Conservation (phyloP, 2,888 invertebrate species). For the Stramonita haemastoma region DNA sequence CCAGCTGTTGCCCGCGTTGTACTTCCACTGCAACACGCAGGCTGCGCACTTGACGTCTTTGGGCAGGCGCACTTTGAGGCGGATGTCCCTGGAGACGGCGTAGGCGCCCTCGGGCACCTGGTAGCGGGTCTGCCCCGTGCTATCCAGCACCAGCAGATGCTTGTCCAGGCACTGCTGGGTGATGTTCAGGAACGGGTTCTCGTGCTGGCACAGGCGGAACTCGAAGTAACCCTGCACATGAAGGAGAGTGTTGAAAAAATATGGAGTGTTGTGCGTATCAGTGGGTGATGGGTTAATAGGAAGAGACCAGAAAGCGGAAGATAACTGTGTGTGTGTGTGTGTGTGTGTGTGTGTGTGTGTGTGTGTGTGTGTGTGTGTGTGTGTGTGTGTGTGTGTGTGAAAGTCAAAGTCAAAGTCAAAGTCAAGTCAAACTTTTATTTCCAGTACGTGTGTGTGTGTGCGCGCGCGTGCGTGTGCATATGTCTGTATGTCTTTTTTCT, state of each 20-base stretch:
- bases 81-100: slow-evolving; percentile 51
- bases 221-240: slow-evolving; percentile 67
- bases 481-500: too few species aligned
- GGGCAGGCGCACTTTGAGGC: slow-evolving; percentile 60
- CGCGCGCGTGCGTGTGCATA: neutral
- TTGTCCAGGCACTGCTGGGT: slow-evolving; percentile 71
- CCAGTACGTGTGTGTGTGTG: neutral
- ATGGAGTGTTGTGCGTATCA: too few species aligned
- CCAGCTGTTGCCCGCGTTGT: slow-evolving; percentile 72
- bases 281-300: too few species aligned
- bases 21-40: slow-evolving; percentile 71
- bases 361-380: neutral
- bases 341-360: neutral
- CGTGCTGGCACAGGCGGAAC: slow-evolving; percentile 68
- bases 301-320: too few species aligned
- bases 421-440: too few species aligned
- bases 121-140: slow-evolving; percentile 53
- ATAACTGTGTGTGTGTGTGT: too few species aligned
- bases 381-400: neutral
- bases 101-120: slow-evolving; percentile 49
- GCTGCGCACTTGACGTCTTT: slow-evolving; percentile 57
- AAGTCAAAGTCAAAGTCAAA: too few species aligned
- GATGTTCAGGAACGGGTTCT: slow-evolving; percentile 54
- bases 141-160: slow-evolving; percentile 54
- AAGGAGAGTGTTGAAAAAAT: too few species aligned